These are phyloP conservation scores for Pygoscelis adeliae DNA, from an alignment of 2,113 vertebrate genomes.

Conservation along the genomic window DNA sequence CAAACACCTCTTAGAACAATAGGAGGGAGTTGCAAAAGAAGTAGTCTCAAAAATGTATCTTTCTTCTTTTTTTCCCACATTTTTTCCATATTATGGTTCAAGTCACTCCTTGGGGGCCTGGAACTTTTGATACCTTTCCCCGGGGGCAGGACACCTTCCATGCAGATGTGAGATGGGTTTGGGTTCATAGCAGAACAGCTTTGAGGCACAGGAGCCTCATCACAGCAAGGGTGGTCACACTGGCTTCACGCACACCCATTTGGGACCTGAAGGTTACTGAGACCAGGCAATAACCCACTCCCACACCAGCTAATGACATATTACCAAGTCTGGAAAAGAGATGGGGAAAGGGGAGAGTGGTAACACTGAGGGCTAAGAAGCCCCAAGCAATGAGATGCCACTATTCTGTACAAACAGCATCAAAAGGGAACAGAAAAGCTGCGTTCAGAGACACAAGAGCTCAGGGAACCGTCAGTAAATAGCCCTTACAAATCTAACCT, in stretches of 20 bases:
- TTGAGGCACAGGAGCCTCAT: not conserved
- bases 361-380: not conserved
- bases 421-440: not conserved
- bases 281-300: not conserved
- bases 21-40: not conserved
- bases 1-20: not conserved
- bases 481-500: not conserved
- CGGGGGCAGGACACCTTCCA: not conserved
- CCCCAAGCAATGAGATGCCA: not conserved
- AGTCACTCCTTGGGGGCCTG: not conserved
- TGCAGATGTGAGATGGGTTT: rapidly evolving
- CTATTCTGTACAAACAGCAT: not conserved
- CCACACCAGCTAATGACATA: not conserved
- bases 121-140: not conserved
- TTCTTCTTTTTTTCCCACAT: rapidly evolving
- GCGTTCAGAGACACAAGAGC: not conserved
- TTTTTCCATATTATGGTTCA: not conserved
- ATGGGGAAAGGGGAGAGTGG: not conserved
- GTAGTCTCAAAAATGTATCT: not conserved
- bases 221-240: not conserved
- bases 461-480: not conserved
- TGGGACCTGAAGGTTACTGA: not conserved
- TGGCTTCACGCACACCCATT: not conserved
- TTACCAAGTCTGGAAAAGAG: not conserved
- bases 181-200: not conserved